These are phyloP conservation scores for Drosophila nigricruria DNA, from an alignment of 2,888 invertebrate species.

Conservation along the genomic window DNA sequence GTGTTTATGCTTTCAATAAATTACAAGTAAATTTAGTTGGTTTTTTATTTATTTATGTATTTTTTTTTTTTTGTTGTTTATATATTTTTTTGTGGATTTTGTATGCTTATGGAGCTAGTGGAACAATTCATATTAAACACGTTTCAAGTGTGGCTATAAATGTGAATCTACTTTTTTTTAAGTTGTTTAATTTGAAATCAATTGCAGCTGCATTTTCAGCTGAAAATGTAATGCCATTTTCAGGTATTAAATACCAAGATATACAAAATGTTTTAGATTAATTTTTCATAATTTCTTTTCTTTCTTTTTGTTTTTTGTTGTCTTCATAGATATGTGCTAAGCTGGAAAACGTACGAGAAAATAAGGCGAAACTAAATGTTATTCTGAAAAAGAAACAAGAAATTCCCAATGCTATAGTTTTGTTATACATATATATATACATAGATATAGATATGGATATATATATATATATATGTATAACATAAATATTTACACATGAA, in stretches of 20 bases:
- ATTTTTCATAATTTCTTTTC: slow-evolving; percentile 1
- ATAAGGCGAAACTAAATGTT: slow-evolving; percentile 52
- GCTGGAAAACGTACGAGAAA: slow-evolving; percentile 52
- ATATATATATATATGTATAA: slow-evolving; percentile 18
- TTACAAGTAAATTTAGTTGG: slow-evolving; percentile 73
- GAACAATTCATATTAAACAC: slow-evolving; percentile 73
- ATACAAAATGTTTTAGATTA: slow-evolving; percentile 28
- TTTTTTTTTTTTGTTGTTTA: slow-evolving; percentile 1
- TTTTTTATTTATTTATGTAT: slow-evolving; percentile 33
- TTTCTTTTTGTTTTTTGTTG: slow-evolving; percentile 1
- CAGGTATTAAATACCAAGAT: slow-evolving; percentile 56
- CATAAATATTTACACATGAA: slow-evolving; percentile 56
- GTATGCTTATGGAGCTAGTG: slow-evolving; percentile 69
- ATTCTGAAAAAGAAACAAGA: slow-evolving; percentile 19
- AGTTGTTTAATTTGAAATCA: slow-evolving; percentile 12
- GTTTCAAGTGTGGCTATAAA: slow-evolving; percentile 41
- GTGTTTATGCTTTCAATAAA: slow-evolving; percentile 73
- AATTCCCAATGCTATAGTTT: slow-evolving; percentile 23
- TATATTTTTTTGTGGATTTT: slow-evolving; percentile 45
- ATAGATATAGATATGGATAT: background rate
- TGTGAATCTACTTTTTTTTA: slow-evolving; percentile 34
- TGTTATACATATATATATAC: background rate
- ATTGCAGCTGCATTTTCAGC: slow-evolving; percentile 12
- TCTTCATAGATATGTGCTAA: slow-evolving; percentile 51
- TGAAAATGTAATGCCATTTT: slow-evolving; percentile 14